Evolutionary conservation across 2,888 invertebrate genomes (phyloP).

Genomic region (Drosophila stalkeri): DNA sequence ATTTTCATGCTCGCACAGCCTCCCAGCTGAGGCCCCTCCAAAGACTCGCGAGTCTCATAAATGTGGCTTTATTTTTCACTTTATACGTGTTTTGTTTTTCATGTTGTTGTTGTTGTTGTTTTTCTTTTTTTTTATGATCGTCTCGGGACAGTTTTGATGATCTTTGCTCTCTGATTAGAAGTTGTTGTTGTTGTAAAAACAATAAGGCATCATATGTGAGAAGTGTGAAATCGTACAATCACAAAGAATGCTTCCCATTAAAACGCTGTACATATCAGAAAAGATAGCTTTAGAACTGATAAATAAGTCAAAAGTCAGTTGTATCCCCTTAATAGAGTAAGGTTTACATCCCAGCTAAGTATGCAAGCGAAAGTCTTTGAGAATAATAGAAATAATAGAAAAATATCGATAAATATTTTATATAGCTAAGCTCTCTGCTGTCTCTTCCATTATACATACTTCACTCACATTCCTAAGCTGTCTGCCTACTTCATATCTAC

Average conservation of each 20-base stretch:
- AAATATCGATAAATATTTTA: too few species aligned
- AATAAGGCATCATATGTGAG: neutral
- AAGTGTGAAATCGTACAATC: neutral
- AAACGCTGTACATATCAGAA: neutral
- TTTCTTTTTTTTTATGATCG: conserved; percentile 13
- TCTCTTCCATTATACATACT: neutral
- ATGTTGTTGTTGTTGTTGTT: neutral
- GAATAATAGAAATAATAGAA: too few species aligned
- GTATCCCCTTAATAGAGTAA: neutral
- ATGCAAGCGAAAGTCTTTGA: neutral
- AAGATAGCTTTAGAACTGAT: neutral
- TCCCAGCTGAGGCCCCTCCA: conserved; percentile 18
- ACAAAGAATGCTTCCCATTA: neutral
- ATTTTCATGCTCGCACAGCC: conserved; percentile 36
- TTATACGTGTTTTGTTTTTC: conserved; percentile 15
- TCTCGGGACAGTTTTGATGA: conserved; percentile 32
- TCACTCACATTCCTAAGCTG: neutral
- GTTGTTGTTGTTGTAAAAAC: neutral
- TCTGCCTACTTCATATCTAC: neutral
- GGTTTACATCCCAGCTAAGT: neutral
- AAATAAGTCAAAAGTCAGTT: neutral
- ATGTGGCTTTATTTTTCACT: conserved; percentile 38
- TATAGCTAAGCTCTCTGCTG: neutral
- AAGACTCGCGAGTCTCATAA: conserved; percentile 37
- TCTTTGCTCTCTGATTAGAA: conserved; percentile 10